Base-by-base conservation (phyloP, 2,797 vertebrate species). In the Sardinella longiceps region DNA sequence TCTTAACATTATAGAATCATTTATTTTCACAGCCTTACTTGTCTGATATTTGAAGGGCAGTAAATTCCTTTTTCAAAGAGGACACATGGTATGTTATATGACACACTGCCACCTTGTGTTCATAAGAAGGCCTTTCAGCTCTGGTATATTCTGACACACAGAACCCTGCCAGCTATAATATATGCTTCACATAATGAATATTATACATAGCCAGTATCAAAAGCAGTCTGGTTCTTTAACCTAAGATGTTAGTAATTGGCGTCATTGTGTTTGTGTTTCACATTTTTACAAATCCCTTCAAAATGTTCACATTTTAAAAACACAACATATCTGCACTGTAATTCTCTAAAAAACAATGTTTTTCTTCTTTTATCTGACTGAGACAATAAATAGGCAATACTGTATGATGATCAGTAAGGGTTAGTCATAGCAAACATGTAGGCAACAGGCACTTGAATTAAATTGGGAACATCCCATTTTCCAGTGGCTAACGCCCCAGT, bases 361-460 rank as follows among this genome's bases (percentile, higher is more conserved):
- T 28, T 28, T 1, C 9, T 28, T 15, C 14, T 11, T 39, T 23
- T 20, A 39, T 77, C 18, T 77, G 33, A 37, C 30, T 15, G 30
- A 15, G 4, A 20, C 15, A 56, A 28, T 39, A 77, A 43, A 77
- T 43, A 23, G 18, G 18, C 37, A 43, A 23, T 77, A 77, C 33
- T 43, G 37, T 9, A 23, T 18, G 18, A 37, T 0, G 1, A 33
- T 90, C 85, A 88, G 18, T 50, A 85, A 48, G 87, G 85, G 70
- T 85, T 86, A 85, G 81, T 83, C 60, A 85, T 83, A 28, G 88
- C 82, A 87, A 88, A 90, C 37, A 89, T 80, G 60, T 86, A 89
- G 39, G 88, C 85, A 66, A 90, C 83, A 46, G 85, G 82, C 45
- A 89, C 63, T 4, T 86, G 88, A 63, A 90, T 39, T 25, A 82